Conservation (phyloP, 2,797 vertebrate genomes). For the Mus minutoides region DNA sequence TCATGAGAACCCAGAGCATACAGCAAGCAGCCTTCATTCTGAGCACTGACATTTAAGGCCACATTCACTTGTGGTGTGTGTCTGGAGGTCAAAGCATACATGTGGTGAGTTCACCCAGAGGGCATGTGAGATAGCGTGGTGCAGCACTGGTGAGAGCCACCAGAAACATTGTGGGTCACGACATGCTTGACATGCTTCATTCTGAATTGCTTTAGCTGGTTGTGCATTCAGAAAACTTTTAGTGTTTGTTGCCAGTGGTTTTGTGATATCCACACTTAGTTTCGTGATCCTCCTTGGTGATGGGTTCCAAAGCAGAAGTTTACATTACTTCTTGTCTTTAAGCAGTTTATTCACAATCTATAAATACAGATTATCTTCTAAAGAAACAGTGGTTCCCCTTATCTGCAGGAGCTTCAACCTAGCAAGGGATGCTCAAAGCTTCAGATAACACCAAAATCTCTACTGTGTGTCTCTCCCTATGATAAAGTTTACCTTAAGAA, state of each 20-base stretch:
- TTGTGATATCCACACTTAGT: neutral
- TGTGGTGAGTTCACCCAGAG: neutral
- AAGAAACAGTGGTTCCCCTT: neutral
- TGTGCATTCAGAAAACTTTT: neutral
- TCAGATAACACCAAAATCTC: neutral
- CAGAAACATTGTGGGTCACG: neutral
- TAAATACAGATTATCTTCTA: neutral
- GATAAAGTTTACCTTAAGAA: neutral
- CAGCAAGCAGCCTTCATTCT: neutral
- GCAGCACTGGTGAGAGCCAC: neutral
- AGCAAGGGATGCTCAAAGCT: neutral
- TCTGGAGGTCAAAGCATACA: neutral
- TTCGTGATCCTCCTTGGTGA: neutral
- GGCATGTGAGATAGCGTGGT: neutral
- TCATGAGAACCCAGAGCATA: neutral
- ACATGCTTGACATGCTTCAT: neutral
- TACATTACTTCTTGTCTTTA: neutral
- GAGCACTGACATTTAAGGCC: neutral
- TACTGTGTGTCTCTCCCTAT: neutral
- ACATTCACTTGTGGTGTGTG: neutral
- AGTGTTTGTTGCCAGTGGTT: neutral
- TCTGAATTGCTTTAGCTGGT: neutral
- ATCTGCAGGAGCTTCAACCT: neutral
- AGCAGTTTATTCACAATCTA: neutral
- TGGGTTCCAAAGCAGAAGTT: neutral